Base-by-base conservation (phyloP, 2,888 invertebrate genomes). In the Ellobium chinense region DNA sequence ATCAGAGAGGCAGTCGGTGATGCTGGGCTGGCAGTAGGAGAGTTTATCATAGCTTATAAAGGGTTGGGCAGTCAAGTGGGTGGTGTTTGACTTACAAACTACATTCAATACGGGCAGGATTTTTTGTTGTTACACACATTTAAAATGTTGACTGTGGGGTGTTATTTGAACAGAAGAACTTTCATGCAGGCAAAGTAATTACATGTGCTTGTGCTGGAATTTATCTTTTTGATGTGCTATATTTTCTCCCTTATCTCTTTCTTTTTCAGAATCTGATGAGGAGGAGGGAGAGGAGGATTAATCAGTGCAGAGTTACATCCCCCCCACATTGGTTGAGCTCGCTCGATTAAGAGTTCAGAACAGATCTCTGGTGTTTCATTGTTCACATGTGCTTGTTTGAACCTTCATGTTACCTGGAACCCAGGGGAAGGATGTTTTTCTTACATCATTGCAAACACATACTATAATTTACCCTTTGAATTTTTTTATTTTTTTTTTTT, bases 201-300 rank as follows among this genome's bases (percentile, higher is more conserved):
- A n/a, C n/a, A n/a, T n/a, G n/a, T n/a, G n/a, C n/a, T n/a, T n/a
- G 46, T 7, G 46, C 9, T 46, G 9, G 46, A 46, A 46, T 18
- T 58, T n/a, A n/a, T 9, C n/a, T 18, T n/a, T n/a, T 58, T 58
- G n/a, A n/a, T 5, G 58, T 9, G 5, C 5, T 18, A 58, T 5
- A 58, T 18, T 9, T 12, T 12, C 46, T 7, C 46, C 7, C 46
- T 46, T 7, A 7, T 60, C 18, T 60, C n/a, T 24, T 1, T 27
- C 18, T 37, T 73, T 5, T 9, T n/a, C 63, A 74, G 74, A 74
- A 31, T 74, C 74, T 39, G 74, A 74, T 46, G 74, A 74, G 39
- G 74, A 74, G 0, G 74, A 63, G 4, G 74, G 63, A 63, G 74
- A 74, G 18, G 74, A 74, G n/a, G 74, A 74, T 24, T 73, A n/a